Evolutionary conservation across 53 echinoderm and acorn worm genomes (phyloP).

Genomic region (Antedon mediterranea): DNA sequence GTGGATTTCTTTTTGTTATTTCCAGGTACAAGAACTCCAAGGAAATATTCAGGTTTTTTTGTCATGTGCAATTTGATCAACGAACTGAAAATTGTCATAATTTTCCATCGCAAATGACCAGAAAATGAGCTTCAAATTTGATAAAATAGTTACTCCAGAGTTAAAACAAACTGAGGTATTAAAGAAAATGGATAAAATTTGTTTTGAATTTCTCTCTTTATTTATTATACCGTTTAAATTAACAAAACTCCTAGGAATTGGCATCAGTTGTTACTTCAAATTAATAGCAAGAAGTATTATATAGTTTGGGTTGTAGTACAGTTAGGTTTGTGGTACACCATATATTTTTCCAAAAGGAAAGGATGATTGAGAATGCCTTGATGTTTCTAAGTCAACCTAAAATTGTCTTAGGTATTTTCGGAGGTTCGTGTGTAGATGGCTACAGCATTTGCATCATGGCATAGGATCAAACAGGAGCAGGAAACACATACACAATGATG

Average conservation of each 20-base stretch:
- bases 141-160: conserved; percentile 70
- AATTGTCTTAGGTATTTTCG: conserved; percentile 62
- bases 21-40: conserved; percentile 81
- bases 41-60: conserved; percentile 95
- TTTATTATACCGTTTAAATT: too few species aligned
- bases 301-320: too few species aligned
- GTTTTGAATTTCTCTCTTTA: too few species aligned
- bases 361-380: too few species aligned
- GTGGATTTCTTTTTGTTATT: too few species aligned
- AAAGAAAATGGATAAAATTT: too few species aligned
- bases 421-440: conserved; percentile 85
- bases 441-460: conserved; percentile 98
- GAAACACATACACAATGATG: conserved; percentile 96
- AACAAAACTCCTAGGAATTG: too few species aligned
- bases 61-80: conserved; percentile 65
- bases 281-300: too few species aligned
- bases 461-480: conserved; percentile 91
- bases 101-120: conserved; percentile 69
- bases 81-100: conserved; percentile 47
- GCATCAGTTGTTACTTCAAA: too few species aligned
- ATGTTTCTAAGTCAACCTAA: background rate
- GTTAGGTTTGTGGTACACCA: too few species aligned
- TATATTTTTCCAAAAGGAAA: too few species aligned
- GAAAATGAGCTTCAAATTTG: conserved; percentile 61
- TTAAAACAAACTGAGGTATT: conserved; percentile 87